Conservation (phyloP, 2,888 invertebrate genomes). For the Acleris laterana region DNA sequence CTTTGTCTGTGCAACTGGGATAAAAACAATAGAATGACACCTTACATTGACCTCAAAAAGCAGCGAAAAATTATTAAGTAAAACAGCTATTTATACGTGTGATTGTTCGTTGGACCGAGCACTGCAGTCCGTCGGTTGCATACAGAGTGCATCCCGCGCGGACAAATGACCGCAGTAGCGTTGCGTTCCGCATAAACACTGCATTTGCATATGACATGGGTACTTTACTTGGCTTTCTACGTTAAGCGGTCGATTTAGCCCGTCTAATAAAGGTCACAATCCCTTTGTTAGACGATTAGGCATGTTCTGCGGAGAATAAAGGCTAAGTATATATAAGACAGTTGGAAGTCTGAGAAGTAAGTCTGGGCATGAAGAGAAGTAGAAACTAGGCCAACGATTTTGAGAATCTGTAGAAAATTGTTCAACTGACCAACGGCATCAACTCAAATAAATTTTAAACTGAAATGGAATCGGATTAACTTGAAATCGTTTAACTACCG, state of each 20-base stretch:
- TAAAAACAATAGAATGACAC: constrained; percentile 9
- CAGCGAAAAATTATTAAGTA: background rate
- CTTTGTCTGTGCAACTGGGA: constrained; percentile 1
- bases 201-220: constrained; percentile 32
- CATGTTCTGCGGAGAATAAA: too few relatives aligned
- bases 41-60: constrained; percentile 1
- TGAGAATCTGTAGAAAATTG: background rate
- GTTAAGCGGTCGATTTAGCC: background rate
- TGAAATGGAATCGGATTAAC: constrained; percentile 30
- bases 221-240: constrained; percentile 14
- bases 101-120: constrained; percentile 2
- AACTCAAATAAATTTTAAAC: constrained; percentile 10
- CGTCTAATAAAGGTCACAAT: background rate
- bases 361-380: background rate
- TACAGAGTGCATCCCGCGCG: constrained; percentile 44
- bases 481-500: constrained; percentile 31
- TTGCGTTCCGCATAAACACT: constrained; percentile 32
- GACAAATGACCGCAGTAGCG: constrained; percentile 29
- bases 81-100: background rate
- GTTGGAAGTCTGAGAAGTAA: background rate
- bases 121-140: constrained; percentile 45
- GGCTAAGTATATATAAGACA: too few relatives aligned
- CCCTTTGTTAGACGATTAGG: background rate
- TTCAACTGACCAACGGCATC: background rate
- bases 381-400: background rate